phyloP scores from a whole-genome alignment of 2,797 vertebrate species.

The Lagocephalus sceleratus region DNA sequence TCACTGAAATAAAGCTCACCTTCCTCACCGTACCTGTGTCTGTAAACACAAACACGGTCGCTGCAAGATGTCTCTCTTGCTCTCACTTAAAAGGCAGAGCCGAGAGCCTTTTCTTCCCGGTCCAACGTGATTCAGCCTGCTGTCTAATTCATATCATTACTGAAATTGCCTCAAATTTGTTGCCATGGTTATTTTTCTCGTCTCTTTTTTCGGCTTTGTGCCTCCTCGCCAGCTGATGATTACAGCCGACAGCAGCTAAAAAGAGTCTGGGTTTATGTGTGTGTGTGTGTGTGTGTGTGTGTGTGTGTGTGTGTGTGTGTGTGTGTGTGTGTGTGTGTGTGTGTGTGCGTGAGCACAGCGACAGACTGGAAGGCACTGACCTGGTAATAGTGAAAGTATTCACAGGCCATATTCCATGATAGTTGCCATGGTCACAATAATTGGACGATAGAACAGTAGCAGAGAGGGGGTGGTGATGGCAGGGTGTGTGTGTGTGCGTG shows the following conservation, averaged over 20 bases:
- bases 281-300: conserved; percentile 41
- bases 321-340: conserved; percentile 37
- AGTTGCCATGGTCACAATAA: conserved; percentile 81
- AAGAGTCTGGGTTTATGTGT: conserved; percentile 41
- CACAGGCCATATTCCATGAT: conserved; percentile 76
- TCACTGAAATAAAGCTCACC: conserved; percentile 8
- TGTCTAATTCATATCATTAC: conserved; percentile 76
- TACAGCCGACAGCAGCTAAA: conserved; percentile 56
- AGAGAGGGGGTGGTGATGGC: conserved; percentile 8
- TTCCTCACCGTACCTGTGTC: conserved; percentile 11
- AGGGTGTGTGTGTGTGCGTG: conserved; percentile 22
- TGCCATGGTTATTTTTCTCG: conserved; percentile 78
- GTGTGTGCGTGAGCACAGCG: conserved; percentile 34
- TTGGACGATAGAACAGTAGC: conserved; percentile 53
- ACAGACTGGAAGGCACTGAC: conserved; percentile 71
- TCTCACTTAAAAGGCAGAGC: conserved; percentile 48
- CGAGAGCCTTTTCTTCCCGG: conserved; percentile 53
- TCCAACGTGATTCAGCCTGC: conserved; percentile 63
- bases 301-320: conserved; percentile 40
- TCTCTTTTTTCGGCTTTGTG: conserved; percentile 70
- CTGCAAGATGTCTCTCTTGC: conserved; percentile 21
- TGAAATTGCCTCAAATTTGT: conserved; percentile 81
- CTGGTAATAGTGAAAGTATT: conserved; percentile 76
- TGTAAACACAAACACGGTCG: conserved; percentile 13
- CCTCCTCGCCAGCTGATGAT: conserved; percentile 62